Evolutionary conservation across 2,797 vertebrate species (phyloP).

Genomic region (Notolepis coatsorum): DNA sequence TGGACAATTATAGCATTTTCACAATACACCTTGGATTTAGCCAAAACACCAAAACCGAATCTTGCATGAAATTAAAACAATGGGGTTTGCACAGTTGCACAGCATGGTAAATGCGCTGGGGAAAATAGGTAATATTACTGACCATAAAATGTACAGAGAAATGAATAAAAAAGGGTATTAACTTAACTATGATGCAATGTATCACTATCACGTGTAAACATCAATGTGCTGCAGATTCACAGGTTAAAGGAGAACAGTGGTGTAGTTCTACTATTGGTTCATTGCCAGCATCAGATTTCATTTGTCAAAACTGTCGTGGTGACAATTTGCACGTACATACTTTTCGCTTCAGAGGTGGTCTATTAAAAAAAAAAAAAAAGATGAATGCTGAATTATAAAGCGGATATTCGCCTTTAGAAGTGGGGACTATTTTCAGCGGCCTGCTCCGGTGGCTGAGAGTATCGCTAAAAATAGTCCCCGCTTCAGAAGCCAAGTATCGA

Average conservation of each 20-base stretch:
- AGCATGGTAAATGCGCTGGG: slow-evolving; percentile 73
- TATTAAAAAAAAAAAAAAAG: too few relatives aligned
- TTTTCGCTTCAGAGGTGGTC: too few relatives aligned
- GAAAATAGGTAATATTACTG: slow-evolving; percentile 65
- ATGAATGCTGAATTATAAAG: too few relatives aligned
- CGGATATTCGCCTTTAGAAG: too few relatives aligned
- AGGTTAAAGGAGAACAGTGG: slow-evolving; percentile 29
- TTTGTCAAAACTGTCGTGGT: too few relatives aligned
- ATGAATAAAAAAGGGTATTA: slow-evolving; percentile 42
- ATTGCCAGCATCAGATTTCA: too few relatives aligned
- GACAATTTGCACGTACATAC: too few relatives aligned
- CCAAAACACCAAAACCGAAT: slow-evolving; percentile 64
- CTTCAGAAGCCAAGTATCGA: too few relatives aligned
- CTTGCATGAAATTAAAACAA: slow-evolving; percentile 81
- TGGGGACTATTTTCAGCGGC: too few relatives aligned
- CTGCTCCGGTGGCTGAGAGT: too few relatives aligned
- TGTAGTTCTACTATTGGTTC: too few relatives aligned
- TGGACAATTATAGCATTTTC: slow-evolving; percentile 42
- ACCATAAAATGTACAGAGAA: slow-evolving; percentile 56
- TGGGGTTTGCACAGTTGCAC: slow-evolving; percentile 66
- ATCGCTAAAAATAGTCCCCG: too few relatives aligned
- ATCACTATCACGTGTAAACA: slow-evolving; percentile 48
- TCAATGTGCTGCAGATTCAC: slow-evolving; percentile 44
- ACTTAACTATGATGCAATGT: slow-evolving; percentile 43
- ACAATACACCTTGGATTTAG: slow-evolving; percentile 60